Base-by-base conservation (phyloP, 2,888 invertebrate species). In the Caenorhabditis drosophilae region DNA sequence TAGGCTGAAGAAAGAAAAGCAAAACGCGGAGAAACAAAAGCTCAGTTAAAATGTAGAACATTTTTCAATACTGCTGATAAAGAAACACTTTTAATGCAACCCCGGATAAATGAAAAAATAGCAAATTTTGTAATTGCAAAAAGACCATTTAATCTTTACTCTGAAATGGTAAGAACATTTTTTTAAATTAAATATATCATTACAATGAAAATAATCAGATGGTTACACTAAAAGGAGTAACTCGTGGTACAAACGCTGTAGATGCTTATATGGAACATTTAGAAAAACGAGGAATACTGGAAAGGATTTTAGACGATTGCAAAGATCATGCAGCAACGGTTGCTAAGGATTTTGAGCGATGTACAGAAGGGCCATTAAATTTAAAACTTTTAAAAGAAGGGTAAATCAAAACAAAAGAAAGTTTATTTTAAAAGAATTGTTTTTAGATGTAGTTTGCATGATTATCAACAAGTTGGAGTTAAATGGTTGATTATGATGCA, bases 401-500 rank as follows among this genome's bases (percentile, higher is more conserved):
- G 59, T 67, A 31, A 11, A 48, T 25, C 7, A n/a, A 51, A 40
- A 40, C 3, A 18, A 18, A 40, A 6, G 40, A 16, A 40, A 40
- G 26, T 45, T 6, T 6, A 20, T 9, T 40, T 7, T 40, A 40
- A 40, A 9, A n/a, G n/a, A n/a, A n/a, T 9, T 40, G 6, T 9
- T n/a, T 62, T 23, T 48, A 67, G 70, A 15, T 71, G 57, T 35
- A 64, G 54, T 20, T 67, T 78, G n/a, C 76, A 78, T 48, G 67
- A 70, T 2, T 79, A 79, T 41, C 79, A 79, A 54, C 51, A 73
- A 11, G 62, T 71, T 31, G 79, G 79, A 7, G 69, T 79, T 26
- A 72, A 77, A 47, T 79, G 79, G 79, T 55, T 79, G 45, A 73
- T 78, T 36, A 73, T 77, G 75, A 79, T 79, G 79, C 60, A 77